A percentile compares a stretch with the other conserved stretches of the same genome.
These are phyloP conservation scores for Helicolenus hilgendorfi DNA, from an alignment of 2,797 vertebrate genomes.

Conservation along the genomic window DNA sequence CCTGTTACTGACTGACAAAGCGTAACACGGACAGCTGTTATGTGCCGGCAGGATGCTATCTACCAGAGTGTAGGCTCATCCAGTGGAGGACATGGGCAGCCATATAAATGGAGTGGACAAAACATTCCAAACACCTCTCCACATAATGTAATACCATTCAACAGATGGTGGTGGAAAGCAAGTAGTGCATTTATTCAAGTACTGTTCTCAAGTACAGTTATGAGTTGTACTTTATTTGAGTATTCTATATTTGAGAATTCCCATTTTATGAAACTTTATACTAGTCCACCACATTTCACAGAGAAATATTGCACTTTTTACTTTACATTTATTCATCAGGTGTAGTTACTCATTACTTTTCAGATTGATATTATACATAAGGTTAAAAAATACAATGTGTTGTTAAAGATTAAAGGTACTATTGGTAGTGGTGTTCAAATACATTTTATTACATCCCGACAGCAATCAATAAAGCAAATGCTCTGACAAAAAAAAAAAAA, in stretches of 20 bases:
- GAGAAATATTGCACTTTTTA: background rate
- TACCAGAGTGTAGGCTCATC: background rate
- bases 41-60: background rate
- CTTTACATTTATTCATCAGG: background rate
- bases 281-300: background rate
- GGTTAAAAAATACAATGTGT: background rate
- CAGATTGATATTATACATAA: background rate
- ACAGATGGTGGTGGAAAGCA: background rate
- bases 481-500: too few species aligned
- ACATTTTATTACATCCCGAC: too few species aligned
- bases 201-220: background rate
- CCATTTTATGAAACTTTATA: background rate
- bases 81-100: background rate
- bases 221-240: background rate
- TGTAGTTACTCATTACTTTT: background rate
- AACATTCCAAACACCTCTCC: background rate
- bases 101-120: background rate
- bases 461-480: too few species aligned
- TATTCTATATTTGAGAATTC: background rate
- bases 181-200: background rate
- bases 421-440: too few species aligned
- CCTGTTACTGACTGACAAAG: background rate
- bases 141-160: background rate
- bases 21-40: background rate
- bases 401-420: background rate